Evolutionary conservation across 2,797 vertebrate species (phyloP).

Genomic region (Acanthopagrus latus): DNA sequence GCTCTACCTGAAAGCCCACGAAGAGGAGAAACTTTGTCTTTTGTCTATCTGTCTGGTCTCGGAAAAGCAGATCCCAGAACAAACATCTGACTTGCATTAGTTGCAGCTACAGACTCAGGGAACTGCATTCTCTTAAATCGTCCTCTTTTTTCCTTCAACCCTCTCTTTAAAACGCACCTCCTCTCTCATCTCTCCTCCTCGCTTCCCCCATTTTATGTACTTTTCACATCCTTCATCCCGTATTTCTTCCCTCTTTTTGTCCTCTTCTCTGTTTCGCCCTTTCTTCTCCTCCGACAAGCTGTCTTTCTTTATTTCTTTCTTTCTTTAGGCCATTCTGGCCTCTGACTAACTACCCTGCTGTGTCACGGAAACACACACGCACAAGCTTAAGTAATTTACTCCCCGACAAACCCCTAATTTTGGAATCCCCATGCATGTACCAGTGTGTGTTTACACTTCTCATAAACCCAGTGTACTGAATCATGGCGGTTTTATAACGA

Average conservation of each 20-base stretch:
- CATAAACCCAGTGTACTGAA: slow-evolving; percentile 5
- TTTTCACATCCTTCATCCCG: background rate
- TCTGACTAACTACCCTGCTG: slow-evolving; percentile 63
- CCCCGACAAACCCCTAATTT: slow-evolving; percentile 49
- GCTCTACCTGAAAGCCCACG: too few relatives aligned
- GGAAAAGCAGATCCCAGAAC: slow-evolving; percentile 15
- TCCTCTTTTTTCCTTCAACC: background rate
- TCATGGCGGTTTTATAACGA: background rate
- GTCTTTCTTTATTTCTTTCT: background rate
- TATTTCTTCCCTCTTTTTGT: background rate
- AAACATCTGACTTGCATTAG: slow-evolving; percentile 72
- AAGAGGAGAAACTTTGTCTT: too few relatives aligned
- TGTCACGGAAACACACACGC: slow-evolving; percentile 52
- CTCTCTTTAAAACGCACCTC: background rate
- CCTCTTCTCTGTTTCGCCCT: background rate
- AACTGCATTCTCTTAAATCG: background rate
- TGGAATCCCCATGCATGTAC: slow-evolving; percentile 9
- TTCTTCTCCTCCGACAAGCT: slow-evolving; percentile 9
- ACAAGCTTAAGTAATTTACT: slow-evolving; percentile 43
- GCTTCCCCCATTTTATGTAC: background rate
- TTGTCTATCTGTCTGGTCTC: background rate
- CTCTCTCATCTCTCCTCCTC: background rate
- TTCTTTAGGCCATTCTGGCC: slow-evolving; percentile 48
- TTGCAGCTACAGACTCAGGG: slow-evolving; percentile 13
- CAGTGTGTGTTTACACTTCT: background rate